Evolutionary conservation across 2,888 invertebrate species (phyloP).

Genomic region (Diogma glabrata): DNA sequence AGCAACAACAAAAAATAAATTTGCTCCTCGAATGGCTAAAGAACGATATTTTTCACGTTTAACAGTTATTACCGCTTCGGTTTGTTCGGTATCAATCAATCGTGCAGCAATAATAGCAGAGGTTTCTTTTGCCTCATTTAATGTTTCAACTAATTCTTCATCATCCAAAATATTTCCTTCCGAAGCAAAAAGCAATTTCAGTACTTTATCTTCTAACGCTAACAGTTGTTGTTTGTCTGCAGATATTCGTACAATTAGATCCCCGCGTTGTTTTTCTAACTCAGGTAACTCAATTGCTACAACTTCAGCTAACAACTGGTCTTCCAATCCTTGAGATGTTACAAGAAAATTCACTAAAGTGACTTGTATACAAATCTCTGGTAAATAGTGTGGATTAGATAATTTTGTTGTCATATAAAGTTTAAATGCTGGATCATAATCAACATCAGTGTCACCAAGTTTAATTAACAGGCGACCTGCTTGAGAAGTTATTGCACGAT

Average conservation of each 20-base stretch:
- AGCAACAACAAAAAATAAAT: conserved; percentile 83
- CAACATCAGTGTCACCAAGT: conserved; percentile 79
- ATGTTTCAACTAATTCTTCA: conserved; percentile 81
- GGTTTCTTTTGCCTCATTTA: conserved; percentile 85
- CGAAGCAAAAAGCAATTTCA: conserved; percentile 67
- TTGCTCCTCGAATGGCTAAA: conserved; percentile 78
- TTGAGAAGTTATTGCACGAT: conserved; percentile 61
- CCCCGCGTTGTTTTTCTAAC: conserved; percentile 68
- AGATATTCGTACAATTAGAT: conserved; percentile 75
- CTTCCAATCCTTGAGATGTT: conserved; percentile 78
- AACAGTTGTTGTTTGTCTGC: conserved; percentile 73
- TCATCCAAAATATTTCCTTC: conserved; percentile 89
- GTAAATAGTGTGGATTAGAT: conserved; percentile 86
- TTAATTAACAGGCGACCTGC: conserved; percentile 71
- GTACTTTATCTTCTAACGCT: conserved; percentile 80
- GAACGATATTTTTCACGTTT: conserved; percentile 77
- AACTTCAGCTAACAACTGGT: conserved; percentile 84
- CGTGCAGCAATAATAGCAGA: conserved; percentile 84
- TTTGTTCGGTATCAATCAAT: conserved; percentile 73
- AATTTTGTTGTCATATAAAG: conserved; percentile 87
- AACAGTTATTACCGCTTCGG: conserved; percentile 73
- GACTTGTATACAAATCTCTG: conserved; percentile 86
- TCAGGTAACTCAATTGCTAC: conserved; percentile 86
- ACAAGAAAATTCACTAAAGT: conserved; percentile 90
- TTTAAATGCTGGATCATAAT: conserved; percentile 74